Evolutionary conservation across 2,113 vertebrate species (phyloP), one percentile per base, ranked within the genome.

Genomic region (Ornithorhynchus anatinus): DNA sequence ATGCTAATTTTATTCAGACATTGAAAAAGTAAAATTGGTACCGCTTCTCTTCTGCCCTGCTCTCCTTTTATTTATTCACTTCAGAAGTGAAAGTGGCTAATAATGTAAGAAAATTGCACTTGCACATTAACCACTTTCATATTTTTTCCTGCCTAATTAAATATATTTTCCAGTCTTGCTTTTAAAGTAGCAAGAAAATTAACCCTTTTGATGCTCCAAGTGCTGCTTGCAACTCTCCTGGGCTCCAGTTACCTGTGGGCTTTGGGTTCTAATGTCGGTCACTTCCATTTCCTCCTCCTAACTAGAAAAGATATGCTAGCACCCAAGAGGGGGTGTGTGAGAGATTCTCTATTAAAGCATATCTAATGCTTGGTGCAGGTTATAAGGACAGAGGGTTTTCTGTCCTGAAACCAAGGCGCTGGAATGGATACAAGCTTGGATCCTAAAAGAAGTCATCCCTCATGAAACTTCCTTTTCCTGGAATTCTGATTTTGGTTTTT

Each of bases 1-100:
- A 92, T 92, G 88, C 61, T 92, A 93, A 93, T 91, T 90, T 83
- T 87, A 92, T 92, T 89, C 90, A 82, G 57, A 86, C 79, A 80
- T 87, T 91, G 81, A 75, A 86, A 93, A 89, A 91, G 84, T 88
- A 89, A 92, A 91, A 89, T 81, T 80, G 87, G 86, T 84, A 73
- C 29, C 7, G 86, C 88, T 89, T 89, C 91, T 90, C 89, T 88
- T 89, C 86, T 90, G 67, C 75, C 73, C 72, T 59, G 85, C 71
- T 90, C 64, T 84, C 77, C 58, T 80, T 69, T 80, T 87, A 90
- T 84, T 90, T 92, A 86, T 84, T 89, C 86, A 84, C 82, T 91
- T 91, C 75, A 89, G 88, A 91, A 89, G 80, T 84, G 88, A 91
- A 90, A 81, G 77, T 80, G 84, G 89, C 79, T 88, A 92, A 90